These are phyloP conservation scores for Garra rufa DNA, from an alignment of 2,113 vertebrate species.

Conservation along the genomic window DNA sequence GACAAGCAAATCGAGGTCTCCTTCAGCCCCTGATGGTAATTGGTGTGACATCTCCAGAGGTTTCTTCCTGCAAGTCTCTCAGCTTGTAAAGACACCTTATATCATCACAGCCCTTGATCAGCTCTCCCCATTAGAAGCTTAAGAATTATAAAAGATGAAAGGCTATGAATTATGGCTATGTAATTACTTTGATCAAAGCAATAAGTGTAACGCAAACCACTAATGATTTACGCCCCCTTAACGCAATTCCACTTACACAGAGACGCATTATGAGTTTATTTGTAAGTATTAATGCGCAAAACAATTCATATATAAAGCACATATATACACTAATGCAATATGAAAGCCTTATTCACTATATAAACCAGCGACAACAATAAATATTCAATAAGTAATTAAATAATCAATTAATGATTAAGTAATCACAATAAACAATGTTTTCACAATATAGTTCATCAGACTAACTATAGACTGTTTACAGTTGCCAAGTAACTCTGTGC, in stretches of 20 bases:
- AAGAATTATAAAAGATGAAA: conserved; percentile 45
- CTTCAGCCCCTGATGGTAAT: conserved; percentile 36
- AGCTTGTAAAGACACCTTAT: conserved; percentile 46
- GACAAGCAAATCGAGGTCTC: not conserved
- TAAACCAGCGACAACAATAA: not conserved
- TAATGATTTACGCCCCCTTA: conserved; percentile 16
- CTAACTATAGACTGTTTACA: not conserved
- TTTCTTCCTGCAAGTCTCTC: not conserved
- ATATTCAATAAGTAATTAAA: no score
- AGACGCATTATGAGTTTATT: not conserved
- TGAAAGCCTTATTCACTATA: not conserved
- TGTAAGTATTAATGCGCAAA: not conserved
- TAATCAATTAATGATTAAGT: no score
- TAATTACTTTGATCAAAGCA: conserved; percentile 41
- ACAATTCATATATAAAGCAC: not conserved
- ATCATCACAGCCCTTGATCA: conserved; percentile 54
- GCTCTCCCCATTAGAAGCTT: conserved; percentile 33
- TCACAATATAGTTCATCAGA: not conserved
- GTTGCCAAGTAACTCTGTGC: not conserved
- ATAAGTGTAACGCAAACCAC: not conserved
- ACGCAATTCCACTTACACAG: conserved; percentile 6
- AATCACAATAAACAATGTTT: not conserved
- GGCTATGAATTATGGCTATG: conserved; percentile 8
- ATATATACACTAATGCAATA: not conserved
- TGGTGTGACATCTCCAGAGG: conserved; percentile 23